Conservation (phyloP, 2,113 vertebrate species). For the Chrysochloris asiatica region DNA sequence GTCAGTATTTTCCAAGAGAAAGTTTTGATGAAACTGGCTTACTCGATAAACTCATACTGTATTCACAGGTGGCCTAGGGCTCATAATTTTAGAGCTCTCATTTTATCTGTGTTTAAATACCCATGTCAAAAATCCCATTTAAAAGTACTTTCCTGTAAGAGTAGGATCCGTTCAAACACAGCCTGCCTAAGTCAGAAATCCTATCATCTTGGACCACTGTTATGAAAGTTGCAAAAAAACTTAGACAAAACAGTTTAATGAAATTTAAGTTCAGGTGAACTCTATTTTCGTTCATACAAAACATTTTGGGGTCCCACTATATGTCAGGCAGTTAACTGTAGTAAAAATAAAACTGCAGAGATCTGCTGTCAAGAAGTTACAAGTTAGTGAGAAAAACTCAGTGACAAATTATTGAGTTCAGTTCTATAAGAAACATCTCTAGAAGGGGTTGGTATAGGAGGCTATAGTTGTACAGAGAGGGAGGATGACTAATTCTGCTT, state of each 20-base stretch:
- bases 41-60: slow-evolving; percentile 48
- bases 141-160: slow-evolving; percentile 19
- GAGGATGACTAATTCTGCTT: background rate
- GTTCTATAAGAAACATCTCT: background rate
- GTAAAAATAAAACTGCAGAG: background rate
- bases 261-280: slow-evolving; percentile 7
- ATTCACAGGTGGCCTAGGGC: slow-evolving; percentile 44
- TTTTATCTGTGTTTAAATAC: slow-evolving; percentile 71
- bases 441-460: background rate
- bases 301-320: background rate
- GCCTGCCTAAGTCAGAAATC: background rate
- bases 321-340: background rate
- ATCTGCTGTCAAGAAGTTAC: background rate
- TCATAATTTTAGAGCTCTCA: slow-evolving; percentile 56
- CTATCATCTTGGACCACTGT: background rate
- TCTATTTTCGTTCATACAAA: background rate
- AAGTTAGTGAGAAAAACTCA: background rate
- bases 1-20: slow-evolving; percentile 45
- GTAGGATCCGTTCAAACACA: slow-evolving; percentile 1
- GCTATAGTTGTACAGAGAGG: background rate
- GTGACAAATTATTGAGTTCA: background rate
- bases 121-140: slow-evolving; percentile 28
- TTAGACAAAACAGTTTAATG: background rate
- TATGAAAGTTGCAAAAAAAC: slow-evolving; percentile 53
- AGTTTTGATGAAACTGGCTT: slow-evolving; percentile 49